Conservation (phyloP, 1,140 invertebrate genomes). For the Eriocheir sinensis region DNA sequence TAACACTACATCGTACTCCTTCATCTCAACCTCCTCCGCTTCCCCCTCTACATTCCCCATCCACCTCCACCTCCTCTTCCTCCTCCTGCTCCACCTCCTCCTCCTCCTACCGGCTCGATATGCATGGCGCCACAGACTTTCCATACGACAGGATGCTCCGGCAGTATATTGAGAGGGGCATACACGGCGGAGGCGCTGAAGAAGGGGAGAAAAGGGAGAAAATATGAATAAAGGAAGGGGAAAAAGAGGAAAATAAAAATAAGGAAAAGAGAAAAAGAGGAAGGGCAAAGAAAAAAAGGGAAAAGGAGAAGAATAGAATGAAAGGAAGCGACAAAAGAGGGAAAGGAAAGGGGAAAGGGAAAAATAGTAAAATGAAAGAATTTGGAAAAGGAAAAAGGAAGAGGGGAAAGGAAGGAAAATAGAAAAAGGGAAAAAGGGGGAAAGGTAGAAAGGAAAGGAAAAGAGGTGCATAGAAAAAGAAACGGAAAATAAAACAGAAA, state of each 20-base stretch:
- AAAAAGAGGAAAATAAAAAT: neutral
- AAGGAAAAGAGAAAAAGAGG: neutral
- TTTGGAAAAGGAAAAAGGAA: too few species aligned
- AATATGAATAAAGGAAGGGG: too few species aligned
- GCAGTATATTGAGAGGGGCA: neutral
- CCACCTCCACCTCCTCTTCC: neutral
- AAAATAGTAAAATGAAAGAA: neutral
- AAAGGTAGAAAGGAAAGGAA: too few species aligned
- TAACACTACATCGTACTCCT: neutral
- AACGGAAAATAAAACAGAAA: too few species aligned
- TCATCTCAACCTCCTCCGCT: neutral
- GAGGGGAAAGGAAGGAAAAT: too few species aligned
- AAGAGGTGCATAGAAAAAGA: too few species aligned
- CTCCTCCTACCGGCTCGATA: neutral
- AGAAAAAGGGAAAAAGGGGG: too few species aligned
- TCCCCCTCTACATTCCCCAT: neutral
- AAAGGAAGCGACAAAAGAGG: neutral
- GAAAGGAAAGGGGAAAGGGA: neutral
- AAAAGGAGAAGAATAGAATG: neutral
- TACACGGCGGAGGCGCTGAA: neutral
- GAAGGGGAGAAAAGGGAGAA: conserved; percentile 22
- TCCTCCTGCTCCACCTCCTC: neutral
- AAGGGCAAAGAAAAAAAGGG: neutral
- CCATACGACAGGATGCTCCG: neutral
- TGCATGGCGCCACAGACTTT: conserved; percentile 10